These are phyloP conservation scores for Danio tinwini DNA, from an alignment of 2,797 vertebrate species.

Conservation along the genomic window DNA sequence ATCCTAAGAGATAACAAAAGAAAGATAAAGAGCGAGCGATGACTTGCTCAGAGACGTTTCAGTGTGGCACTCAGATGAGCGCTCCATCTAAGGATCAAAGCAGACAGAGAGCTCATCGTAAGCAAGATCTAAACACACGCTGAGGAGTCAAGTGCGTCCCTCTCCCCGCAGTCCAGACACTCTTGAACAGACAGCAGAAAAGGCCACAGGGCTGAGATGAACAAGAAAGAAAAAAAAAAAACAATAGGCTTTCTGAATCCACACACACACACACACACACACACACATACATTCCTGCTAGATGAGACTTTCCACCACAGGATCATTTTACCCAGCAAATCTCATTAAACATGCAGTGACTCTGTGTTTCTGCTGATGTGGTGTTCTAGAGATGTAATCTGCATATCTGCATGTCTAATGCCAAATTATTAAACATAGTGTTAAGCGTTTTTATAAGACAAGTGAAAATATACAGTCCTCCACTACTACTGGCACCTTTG, in stretches of 20 bases:
- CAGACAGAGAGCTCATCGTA: slow-evolving; percentile 64
- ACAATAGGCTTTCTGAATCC: neutral
- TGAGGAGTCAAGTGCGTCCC: slow-evolving; percentile 59
- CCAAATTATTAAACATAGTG: slow-evolving; percentile 21
- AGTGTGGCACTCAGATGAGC: slow-evolving; percentile 56
- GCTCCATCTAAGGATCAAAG: slow-evolving; percentile 68
- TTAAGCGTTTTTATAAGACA: neutral
- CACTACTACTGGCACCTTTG: too few species aligned
- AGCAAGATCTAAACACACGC: slow-evolving; percentile 66
- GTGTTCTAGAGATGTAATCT: slow-evolving; percentile 32
- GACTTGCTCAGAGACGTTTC: slow-evolving; percentile 41
- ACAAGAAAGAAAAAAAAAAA: slow-evolving; percentile 38
- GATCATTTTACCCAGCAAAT: slow-evolving; percentile 49
- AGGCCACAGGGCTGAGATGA: slow-evolving; percentile 67
- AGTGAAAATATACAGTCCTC: neutral
- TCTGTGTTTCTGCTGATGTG: slow-evolving; percentile 48
- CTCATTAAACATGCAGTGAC: slow-evolving; percentile 48
- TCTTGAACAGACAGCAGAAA: slow-evolving; percentile 62
- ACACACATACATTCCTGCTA: neutral
- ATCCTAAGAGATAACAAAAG: slow-evolving; percentile 42
- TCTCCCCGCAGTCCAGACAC: slow-evolving; percentile 65
- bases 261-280: neutral
- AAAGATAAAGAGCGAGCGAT: slow-evolving; percentile 28
- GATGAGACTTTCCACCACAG: slow-evolving; percentile 11
- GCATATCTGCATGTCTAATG: slow-evolving; percentile 41